Conservation (phyloP, 35 echinoderm and acorn worm genomes). For the Heliocidaris erythrogramma region DNA sequence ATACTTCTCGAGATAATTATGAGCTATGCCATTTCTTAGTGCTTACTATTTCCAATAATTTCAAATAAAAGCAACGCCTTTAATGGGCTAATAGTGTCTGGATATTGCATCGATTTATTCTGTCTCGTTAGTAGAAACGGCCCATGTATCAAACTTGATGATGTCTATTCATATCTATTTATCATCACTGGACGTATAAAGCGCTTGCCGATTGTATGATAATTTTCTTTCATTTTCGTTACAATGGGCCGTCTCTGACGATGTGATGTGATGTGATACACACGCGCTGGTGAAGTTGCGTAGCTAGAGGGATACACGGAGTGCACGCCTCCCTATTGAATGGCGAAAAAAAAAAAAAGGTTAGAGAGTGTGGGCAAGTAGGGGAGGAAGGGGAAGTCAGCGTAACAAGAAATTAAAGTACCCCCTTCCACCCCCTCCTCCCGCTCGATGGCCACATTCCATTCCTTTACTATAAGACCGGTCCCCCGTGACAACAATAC, state of each 20-base stretch:
- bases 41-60: neutral
- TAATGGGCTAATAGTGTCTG: neutral
- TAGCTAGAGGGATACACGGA: no score
- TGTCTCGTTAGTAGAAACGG: neutral
- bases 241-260: neutral
- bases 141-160: neutral
- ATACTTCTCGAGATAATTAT: no score
- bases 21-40: no score
- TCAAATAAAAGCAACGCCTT: neutral
- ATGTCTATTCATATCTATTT: neutral
- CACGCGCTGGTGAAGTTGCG: neutral
- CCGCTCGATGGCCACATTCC: no score
- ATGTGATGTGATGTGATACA: neutral
- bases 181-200: neutral
- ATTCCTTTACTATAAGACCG: no score
- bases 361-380: no score
- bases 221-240: constrained; percentile 13
- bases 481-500: no score
- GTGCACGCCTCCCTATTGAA: no score
- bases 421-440: no score
- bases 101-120: neutral
- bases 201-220: neutral
- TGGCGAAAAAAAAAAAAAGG: no score
- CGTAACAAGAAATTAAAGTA: no score
- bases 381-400: no score